Conservation (phyloP, 2,888 invertebrate genomes). For the Tethea ocularis region DNA sequence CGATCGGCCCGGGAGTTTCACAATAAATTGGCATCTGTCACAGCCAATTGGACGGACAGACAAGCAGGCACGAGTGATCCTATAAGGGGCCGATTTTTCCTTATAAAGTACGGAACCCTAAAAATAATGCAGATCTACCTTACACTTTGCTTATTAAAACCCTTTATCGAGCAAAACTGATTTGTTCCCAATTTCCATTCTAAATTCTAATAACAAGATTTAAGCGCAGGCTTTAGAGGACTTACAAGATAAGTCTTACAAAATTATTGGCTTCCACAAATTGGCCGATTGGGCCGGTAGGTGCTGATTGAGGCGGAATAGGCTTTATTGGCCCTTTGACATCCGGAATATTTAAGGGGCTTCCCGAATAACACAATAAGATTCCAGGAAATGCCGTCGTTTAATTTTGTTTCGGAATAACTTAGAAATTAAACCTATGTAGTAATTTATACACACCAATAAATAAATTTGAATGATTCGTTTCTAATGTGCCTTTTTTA, state of each 20-base stretch:
- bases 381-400: not conserved
- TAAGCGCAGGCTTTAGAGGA: not conserved
- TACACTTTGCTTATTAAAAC: no score
- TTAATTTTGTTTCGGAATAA: not conserved
- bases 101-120: no score
- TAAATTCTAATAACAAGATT: conserved; percentile 2
- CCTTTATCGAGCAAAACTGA: conserved; percentile 1
- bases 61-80: no score
- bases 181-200: not conserved
- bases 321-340: conserved; percentile 7
- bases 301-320: conserved; percentile 10
- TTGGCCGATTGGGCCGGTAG: not conserved
- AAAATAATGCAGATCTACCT: no score
- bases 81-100: no score
- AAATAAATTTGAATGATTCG: no score
- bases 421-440: not conserved
- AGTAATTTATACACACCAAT: no score
- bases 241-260: not conserved
- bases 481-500: no score
- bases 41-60: no score
- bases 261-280: conserved; percentile 7
- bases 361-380: not conserved
- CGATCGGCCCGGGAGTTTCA: no score
- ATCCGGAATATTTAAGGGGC: not conserved
- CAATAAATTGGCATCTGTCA: no score